Evolutionary conservation across 2,797 vertebrate species (phyloP).

Genomic region (Natrix natrix): DNA sequence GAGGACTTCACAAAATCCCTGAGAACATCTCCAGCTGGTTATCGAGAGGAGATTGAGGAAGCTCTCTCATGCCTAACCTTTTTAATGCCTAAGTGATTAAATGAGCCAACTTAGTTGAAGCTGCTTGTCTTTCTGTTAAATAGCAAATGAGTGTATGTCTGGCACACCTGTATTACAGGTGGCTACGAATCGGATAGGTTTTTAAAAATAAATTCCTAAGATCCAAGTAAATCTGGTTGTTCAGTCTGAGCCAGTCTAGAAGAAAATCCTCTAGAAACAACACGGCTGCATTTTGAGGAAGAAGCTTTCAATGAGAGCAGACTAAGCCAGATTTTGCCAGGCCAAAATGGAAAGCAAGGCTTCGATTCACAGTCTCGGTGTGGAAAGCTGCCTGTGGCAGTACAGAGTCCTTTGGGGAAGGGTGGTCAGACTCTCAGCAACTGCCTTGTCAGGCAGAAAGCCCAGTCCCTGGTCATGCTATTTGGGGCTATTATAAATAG

Average conservation of each 20-base stretch:
- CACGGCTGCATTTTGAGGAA: not conserved
- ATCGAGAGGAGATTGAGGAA: not conserved
- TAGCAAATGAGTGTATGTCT: not conserved
- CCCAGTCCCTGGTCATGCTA: not conserved
- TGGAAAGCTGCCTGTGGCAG: not conserved
- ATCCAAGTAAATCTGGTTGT: not conserved
- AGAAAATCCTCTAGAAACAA: not conserved
- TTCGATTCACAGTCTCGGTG: not conserved
- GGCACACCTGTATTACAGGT: not conserved
- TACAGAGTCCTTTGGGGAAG: too few relatives aligned
- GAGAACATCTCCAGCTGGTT: not conserved
- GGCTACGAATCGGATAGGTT: not conserved
- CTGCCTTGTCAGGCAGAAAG: not conserved
- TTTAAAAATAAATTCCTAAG: not conserved
- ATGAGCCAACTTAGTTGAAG: not conserved
- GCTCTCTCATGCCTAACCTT: not conserved
- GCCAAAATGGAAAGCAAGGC: not conserved
- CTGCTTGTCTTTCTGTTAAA: not conserved
- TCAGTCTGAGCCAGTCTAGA: not conserved
- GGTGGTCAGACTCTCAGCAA: too few relatives aligned
- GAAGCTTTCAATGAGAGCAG: not conserved
- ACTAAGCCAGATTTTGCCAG: not conserved
- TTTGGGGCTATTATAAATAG: not conserved
- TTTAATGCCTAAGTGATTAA: not conserved
- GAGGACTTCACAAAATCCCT: not conserved